These are phyloP conservation scores for Borostomias antarcticus DNA, from an alignment of 2,797 vertebrate species.

Conservation along the genomic window DNA sequence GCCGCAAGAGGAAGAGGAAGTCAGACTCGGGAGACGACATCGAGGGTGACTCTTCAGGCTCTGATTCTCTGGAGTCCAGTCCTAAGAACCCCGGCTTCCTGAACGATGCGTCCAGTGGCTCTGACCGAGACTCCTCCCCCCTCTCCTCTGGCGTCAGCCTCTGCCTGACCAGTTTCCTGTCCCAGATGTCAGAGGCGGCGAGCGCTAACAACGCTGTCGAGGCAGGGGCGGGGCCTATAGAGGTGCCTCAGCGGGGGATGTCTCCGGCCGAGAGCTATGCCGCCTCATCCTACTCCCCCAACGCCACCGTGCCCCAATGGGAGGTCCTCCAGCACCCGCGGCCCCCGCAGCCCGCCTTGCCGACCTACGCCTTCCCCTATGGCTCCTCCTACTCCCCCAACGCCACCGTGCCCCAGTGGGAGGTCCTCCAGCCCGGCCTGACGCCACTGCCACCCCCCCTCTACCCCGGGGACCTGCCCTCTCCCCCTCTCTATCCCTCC, in stretches of 20 bases:
- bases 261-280: constrained; percentile 76
- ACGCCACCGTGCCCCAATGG: constrained; percentile 79
- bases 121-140: constrained; percentile 71
- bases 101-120: constrained; percentile 62
- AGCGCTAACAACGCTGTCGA: constrained; percentile 66
- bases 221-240: constrained; percentile 69
- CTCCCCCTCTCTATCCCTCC: constrained; percentile 44
- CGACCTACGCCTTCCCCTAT: neutral
- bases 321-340: constrained; percentile 47
- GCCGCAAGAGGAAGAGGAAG: constrained; percentile 93
- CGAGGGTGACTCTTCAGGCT: constrained; percentile 34
- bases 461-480: constrained; percentile 33
- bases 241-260: constrained; percentile 71
- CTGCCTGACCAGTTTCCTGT: constrained; percentile 79
- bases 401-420: constrained; percentile 80
- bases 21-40: constrained; percentile 64
- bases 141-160: constrained; percentile 58
- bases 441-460: neutral
- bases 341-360: constrained; percentile 33
- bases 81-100: constrained; percentile 75
- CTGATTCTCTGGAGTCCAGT: constrained; percentile 66
- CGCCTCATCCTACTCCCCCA: constrained; percentile 77
- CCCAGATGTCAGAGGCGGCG: constrained; percentile 74
- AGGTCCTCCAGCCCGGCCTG: constrained; percentile 40
- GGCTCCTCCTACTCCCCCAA: constrained; percentile 75